phyloP scores from a whole-genome alignment of 2,888 invertebrate genomes.

The Drosophila kanekoi region DNA sequence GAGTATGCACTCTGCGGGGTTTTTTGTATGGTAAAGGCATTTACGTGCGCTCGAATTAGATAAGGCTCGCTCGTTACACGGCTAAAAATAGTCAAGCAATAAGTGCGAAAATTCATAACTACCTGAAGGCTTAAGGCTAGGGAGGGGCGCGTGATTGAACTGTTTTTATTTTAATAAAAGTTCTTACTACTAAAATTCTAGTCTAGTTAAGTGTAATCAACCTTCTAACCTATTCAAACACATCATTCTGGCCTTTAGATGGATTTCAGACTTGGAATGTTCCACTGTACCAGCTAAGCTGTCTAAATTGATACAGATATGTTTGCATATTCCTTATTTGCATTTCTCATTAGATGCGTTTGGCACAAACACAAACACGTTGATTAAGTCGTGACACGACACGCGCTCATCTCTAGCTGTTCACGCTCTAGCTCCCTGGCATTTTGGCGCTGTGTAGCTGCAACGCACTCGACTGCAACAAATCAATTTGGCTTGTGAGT shows the following conservation, averaged over 20 bases:
- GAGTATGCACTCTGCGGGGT: constrained; percentile 4
- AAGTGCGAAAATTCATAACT: constrained; percentile 15
- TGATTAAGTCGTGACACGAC: background rate
- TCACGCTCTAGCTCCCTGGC: constrained; percentile 6
- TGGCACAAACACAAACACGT: no score
- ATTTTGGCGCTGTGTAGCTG: constrained; percentile 31
- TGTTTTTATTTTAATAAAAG: no score
- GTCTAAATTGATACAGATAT: no score
- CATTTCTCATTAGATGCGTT: no score
- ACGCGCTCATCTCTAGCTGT: background rate
- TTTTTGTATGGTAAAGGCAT: constrained; percentile 12
- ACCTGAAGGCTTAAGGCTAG: background rate
- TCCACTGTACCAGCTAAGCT: no score
- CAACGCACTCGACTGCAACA: constrained; percentile 45
- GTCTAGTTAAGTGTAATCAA: no score
- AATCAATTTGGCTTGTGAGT: constrained; percentile 47
- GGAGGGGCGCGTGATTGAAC: background rate
- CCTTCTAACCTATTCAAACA: no score
- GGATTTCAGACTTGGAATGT: no score
- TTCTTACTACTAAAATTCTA: no score
- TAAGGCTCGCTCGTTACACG: constrained; percentile 48
- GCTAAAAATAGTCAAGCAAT: constrained; percentile 38
- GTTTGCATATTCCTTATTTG: no score
- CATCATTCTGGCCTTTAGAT: no score
- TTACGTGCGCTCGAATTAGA: constrained; percentile 53